A percentile compares a stretch with the other conserved stretches of the same genome.
These are phyloP conservation scores for Drosophila helvetica DNA, from an alignment of 2,888 invertebrate species.

Conservation along the genomic window DNA sequence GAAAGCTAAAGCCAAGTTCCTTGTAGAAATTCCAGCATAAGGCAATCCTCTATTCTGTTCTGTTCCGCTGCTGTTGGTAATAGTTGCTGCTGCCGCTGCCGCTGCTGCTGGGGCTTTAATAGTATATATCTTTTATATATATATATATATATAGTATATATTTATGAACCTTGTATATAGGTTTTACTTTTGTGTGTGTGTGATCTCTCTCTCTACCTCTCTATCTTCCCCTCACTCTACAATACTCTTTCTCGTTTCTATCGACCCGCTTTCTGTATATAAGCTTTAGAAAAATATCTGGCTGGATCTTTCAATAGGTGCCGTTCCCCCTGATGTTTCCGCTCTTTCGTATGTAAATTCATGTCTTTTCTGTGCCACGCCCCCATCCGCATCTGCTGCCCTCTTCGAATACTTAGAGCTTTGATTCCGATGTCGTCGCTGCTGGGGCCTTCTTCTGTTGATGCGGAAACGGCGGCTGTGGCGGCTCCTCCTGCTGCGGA, in stretches of 20 bases:
- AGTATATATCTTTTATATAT: constrained; percentile 12
- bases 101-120: not conserved
- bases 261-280: constrained; percentile 25
- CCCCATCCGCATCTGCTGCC: not conserved
- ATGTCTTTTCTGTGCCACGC: constrained; percentile 21
- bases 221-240: constrained; percentile 31
- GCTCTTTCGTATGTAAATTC: constrained; percentile 44
- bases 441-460: constrained; percentile 34
- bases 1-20: constrained; percentile 71
- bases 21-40: constrained; percentile 23
- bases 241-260: constrained; percentile 18
- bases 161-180: constrained; percentile 13
- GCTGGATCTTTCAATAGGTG: constrained; percentile 31
- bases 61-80: not conserved
- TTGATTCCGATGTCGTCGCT: constrained; percentile 70
- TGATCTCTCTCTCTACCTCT: constrained; percentile 21
- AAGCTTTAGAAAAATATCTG: constrained; percentile 51
- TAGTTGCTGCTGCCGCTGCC: not conserved
- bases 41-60: not conserved
- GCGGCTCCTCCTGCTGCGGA: constrained; percentile 83
- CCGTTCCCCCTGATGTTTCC: constrained; percentile 28
- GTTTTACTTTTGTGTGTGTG: constrained; percentile 15
- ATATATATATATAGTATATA: constrained; percentile 5
- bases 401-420: constrained; percentile 68
- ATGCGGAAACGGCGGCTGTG: constrained; percentile 63